A percentile compares a stretch with the other conserved stretches of the same genome.
These are phyloP conservation scores for mouse (Mus musculus) DNA, from an alignment of 2,113 vertebrate genomes.

Conservation along the genomic window DNA sequence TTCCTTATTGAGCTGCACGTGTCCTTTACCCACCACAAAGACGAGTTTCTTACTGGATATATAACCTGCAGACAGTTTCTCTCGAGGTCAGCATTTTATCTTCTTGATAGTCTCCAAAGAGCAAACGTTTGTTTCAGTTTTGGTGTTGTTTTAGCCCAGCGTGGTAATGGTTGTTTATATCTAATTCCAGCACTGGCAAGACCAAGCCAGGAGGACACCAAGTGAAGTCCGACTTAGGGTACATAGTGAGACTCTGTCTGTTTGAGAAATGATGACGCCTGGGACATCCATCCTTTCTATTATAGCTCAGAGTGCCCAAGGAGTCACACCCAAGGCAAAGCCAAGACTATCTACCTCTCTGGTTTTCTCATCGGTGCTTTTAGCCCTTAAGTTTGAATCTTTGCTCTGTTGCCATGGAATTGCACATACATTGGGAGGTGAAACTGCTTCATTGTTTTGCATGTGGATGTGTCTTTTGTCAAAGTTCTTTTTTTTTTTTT, in stretches of 20 bases:
- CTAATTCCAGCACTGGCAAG: background rate
- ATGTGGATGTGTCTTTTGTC: background rate
- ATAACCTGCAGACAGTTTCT: background rate
- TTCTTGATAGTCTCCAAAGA: background rate
- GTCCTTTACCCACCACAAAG: slow-evolving; percentile 19
- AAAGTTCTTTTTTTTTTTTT: background rate
- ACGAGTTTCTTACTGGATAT: background rate
- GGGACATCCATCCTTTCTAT: background rate
- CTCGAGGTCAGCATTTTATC: background rate
- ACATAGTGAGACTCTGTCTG: background rate
- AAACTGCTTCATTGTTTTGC: background rate
- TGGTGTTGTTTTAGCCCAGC: background rate
- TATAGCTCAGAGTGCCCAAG: background rate
- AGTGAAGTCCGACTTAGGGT: background rate
- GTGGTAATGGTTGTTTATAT: background rate
- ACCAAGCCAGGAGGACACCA: background rate
- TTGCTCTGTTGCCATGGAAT: background rate
- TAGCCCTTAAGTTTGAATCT: background rate
- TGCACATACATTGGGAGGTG: background rate
- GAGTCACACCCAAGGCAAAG: background rate
- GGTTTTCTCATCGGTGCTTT: background rate
- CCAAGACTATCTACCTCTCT: background rate
- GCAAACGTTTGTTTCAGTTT: background rate
- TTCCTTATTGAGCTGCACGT: slow-evolving; percentile 22
- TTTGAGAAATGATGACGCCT: slow-evolving; percentile 5